These are phyloP conservation scores for Drosophila aff. DNA, from an alignment of 1,140 invertebrate species.

Conservation along the genomic window DNA sequence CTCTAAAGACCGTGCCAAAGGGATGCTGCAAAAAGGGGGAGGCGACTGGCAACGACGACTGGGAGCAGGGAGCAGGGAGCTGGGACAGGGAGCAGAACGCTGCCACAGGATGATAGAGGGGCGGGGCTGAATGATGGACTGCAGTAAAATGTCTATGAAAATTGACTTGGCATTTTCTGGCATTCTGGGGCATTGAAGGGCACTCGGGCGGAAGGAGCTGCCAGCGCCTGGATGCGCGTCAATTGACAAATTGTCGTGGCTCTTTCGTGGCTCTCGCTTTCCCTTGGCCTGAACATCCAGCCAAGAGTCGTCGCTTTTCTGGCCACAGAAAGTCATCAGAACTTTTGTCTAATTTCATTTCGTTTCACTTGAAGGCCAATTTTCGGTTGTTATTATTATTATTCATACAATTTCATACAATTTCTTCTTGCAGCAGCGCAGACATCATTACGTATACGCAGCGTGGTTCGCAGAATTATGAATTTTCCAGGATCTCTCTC, in stretches of 20 bases:
- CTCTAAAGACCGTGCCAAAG: conserved; percentile 59
- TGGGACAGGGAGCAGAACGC: not conserved
- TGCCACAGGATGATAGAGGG: not conserved
- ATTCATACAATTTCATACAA: conserved; percentile 43
- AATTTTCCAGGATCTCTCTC: conserved; percentile 44
- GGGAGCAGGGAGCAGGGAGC: not conserved
- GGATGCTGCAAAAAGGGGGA: not conserved
- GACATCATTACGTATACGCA: conserved; percentile 53
- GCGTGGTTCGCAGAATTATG: conserved; percentile 59
- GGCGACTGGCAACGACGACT: not conserved
- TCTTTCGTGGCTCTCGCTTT: not conserved
- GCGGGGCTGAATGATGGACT: conserved; percentile 41
- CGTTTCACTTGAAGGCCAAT: conserved; percentile 76
- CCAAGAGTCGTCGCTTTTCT: not conserved
- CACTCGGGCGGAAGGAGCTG: conserved; percentile 73
- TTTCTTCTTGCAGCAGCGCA: conserved; percentile 32
- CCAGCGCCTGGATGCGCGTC: conserved; percentile 74
- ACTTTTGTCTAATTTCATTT: conserved; percentile 77
- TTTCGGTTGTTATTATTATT: conserved; percentile 62
- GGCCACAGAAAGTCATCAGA: conserved; percentile 53
- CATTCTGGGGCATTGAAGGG: conserved; percentile 54
- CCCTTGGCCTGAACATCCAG: too few relatives aligned
- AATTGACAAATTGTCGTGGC: conserved; percentile 72
- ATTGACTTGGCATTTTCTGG: conserved; percentile 53
- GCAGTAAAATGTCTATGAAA: conserved; percentile 70